phyloP scores from a whole-genome alignment of 2,113 vertebrate genomes.

The Raja brachyura region DNA sequence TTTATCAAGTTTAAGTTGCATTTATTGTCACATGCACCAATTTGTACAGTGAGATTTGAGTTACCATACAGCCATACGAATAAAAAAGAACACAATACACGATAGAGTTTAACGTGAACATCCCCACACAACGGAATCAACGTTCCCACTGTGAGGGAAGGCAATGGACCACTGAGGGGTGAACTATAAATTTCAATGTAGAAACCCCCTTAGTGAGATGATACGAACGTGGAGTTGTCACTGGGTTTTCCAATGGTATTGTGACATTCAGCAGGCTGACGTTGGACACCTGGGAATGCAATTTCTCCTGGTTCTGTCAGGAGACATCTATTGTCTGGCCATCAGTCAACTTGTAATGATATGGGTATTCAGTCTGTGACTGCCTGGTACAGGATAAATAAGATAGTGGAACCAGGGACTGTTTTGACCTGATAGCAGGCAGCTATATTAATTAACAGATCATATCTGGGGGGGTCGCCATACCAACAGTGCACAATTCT shows the following conservation, averaged over 20 bases:
- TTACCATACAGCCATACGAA: no score
- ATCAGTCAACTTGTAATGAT: constrained; percentile 19
- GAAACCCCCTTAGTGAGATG: not conserved
- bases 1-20: no score
- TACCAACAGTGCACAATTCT: not conserved
- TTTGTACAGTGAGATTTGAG: no score
- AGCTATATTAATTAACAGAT: constrained; percentile 21
- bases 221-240: not conserved
- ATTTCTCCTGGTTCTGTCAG: not conserved
- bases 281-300: not conserved
- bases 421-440: constrained; percentile 10
- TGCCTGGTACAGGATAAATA: constrained; percentile 6
- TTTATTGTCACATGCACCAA: no score
- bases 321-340: not conserved
- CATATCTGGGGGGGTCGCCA: not conserved
- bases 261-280: constrained; percentile 6
- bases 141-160: no score
- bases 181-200: not conserved
- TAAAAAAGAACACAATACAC: no score
- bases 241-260: not conserved
- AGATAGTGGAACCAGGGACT: not conserved
- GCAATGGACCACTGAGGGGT: not conserved
- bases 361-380: not conserved
- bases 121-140: no score
- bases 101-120: no score